Evolutionary conservation across 1,140 invertebrate genomes (phyloP).

Genomic region (Hycleus phaleratus): DNA sequence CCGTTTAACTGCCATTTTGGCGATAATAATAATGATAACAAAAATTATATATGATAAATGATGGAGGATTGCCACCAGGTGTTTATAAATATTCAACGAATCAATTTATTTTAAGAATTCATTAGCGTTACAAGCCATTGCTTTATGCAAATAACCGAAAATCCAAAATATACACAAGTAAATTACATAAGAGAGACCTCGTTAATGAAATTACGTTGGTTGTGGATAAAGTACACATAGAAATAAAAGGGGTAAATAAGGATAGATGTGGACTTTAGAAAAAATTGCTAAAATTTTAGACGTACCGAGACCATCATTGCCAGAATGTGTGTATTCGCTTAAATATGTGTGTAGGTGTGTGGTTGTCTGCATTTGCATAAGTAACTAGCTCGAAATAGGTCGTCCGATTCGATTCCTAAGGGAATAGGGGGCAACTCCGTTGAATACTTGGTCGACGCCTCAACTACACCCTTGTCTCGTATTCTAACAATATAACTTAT

Average conservation of each 20-base stretch:
- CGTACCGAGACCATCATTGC: not conserved
- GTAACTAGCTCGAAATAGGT: conserved; percentile 16
- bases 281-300: conserved; percentile 9
- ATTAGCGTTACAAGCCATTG: conserved; percentile 13
- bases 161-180: conserved; percentile 18
- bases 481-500: conserved; percentile 2
- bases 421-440: conserved; percentile 3
- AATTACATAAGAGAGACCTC: conserved; percentile 13
- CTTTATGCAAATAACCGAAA: conserved; percentile 15
- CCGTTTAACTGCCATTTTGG: no score
- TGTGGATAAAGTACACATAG: conserved; percentile 1
- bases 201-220: conserved; percentile 12
- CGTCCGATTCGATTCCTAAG: not conserved
- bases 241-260: conserved; percentile 8
- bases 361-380: conserved; percentile 17
- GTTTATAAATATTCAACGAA: conserved; percentile 8
- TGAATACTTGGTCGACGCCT: conserved; percentile 1
- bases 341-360: not conserved
- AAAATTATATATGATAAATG: no score
- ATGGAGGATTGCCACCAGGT: not conserved
- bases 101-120: conserved; percentile 11
- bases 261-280: no score
- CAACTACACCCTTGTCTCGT: not conserved
- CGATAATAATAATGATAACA: no score
- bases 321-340: no score